Evolutionary conservation across 2,113 vertebrate species (phyloP), one percentile per base, ranked within the genome.

Genomic region (Phalacrocorax brasilianus): DNA sequence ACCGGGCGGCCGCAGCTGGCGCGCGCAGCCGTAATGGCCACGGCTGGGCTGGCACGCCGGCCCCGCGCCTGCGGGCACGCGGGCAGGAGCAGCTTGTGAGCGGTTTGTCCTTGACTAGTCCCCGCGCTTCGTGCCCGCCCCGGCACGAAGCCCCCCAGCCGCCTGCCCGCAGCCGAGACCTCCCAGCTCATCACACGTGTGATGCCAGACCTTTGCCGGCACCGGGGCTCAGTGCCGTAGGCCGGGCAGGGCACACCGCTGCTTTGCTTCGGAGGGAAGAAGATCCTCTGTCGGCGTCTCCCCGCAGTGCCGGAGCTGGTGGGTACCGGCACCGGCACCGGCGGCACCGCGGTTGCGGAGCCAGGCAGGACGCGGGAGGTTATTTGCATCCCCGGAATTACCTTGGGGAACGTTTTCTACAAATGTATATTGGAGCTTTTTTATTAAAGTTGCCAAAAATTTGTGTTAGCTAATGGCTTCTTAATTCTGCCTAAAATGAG

Each of bases 401-500:
- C 98, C 97, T 97, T 32, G 77, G 98, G 98, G 98, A 97, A 44
- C 66, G 2, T 97, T 98, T 94, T 68, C 91, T 95, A 75, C 40
- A 71, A 97, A 97, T 40, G 65, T 88, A 83, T 88, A 58, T 96
- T 33, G 95, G 98, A 95, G 97, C 94, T 97, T 97, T 97, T 87
- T 94, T 93, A 98, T 98, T 98, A 98, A 98, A 98, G 98, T 98
- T 98, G 98, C 98, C 98, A 98, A 98, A 98, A 98, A 98, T 98
- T 97, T 97, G 98, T 98, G 98, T 98, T 98, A 97, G 98, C 97
- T 98, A 98, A 98, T 98, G 98, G 98, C 98, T 98, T 98, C 98
- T 98, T 98, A 98, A 98, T 98, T 98, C 98, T 97, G 97, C 97
- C 98, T 94, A 98, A 98, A 98, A 98, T 95, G 97, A 97, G 98